Conservation (phyloP, 1,140 invertebrate genomes). For the Cheumatopsyche charites region DNA sequence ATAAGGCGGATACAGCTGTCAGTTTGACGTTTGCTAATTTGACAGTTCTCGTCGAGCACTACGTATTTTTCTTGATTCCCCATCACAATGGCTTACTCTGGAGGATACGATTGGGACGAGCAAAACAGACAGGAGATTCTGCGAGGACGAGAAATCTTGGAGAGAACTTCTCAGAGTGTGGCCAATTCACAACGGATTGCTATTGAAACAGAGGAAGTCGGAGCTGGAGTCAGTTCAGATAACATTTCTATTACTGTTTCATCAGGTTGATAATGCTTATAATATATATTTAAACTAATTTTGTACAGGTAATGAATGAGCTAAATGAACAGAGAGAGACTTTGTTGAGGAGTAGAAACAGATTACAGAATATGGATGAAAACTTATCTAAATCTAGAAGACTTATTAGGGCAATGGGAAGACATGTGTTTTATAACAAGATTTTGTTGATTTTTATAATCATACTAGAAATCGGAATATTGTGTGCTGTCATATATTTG, state of each 20-base stretch:
- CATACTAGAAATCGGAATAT: slow-evolving; percentile 41
- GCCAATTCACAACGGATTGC: slow-evolving; percentile 71
- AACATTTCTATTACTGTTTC: neutral
- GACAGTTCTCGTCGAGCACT: too few species aligned
- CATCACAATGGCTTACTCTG: slow-evolving; percentile 40
- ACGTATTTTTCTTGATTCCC: too few species aligned
- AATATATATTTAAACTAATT: neutral
- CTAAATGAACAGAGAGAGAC: slow-evolving; percentile 45
- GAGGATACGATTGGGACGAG: slow-evolving; percentile 57
- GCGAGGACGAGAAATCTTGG: slow-evolving; percentile 65
- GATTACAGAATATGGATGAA: slow-evolving; percentile 46
- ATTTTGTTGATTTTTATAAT: slow-evolving; percentile 45
- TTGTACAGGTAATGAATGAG: slow-evolving; percentile 43
- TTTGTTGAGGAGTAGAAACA: slow-evolving; percentile 40
- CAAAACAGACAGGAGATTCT: slow-evolving; percentile 63
- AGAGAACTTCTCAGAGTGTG: slow-evolving; percentile 70
- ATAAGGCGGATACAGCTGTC: too few species aligned
- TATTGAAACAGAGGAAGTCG: slow-evolving; percentile 79
- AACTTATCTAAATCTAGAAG: slow-evolving; percentile 39
- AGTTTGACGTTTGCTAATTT: too few species aligned
- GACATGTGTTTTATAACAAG: slow-evolving; percentile 46
- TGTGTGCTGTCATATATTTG: slow-evolving; percentile 35
- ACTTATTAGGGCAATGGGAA: slow-evolving; percentile 42
- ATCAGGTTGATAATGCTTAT: neutral
- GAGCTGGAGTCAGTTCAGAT: slow-evolving; percentile 69